Base-by-base conservation (phyloP, 2,797 vertebrate species). In the Pyrocephalus nanus region DNA sequence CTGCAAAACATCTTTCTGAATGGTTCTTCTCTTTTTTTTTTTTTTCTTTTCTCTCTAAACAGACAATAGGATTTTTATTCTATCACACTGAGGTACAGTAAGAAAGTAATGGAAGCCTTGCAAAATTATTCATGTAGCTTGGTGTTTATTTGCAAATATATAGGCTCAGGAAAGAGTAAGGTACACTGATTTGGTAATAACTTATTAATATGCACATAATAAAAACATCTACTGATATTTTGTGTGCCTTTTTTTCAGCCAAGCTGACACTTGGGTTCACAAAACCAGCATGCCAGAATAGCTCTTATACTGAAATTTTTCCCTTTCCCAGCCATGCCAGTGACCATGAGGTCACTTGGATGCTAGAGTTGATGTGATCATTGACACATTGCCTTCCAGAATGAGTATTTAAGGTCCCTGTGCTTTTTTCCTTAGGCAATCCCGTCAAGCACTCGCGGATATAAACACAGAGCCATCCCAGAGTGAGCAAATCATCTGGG, bases 401-500 rank as follows among this genome's bases (percentile, higher is more conserved):
- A 21, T 45, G 22, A 27, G 5, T 78, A 18, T 62, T 45, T 83
- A 47, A 85, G 34, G 18, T 81, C 2, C 51, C 20, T 74, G 6
- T 89, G 69, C 14, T 74, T 92, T 92, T 79, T 85, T 86, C 57
- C 72, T 79, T 94, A 99, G 99, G 96, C 98, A 99, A 23, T 98
- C 99, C 80, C 98, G 98, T 82, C 98, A 98, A 47, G 97, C 97
- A 8, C 90, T 95, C 4, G 57, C 97, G 93, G 99, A 99, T 80
- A 9, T 98, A 15, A 99, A 99, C 97, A 99, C 99, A 2, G 99
- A 99, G 96, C 99, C 99, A 1, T 99, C 99, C 38, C 99, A 99
- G 96, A 99, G 98, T 20, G 99, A 99, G 61, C 99, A 99, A 98
- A 99, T 99, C 29, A 98, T 99, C 48, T 99, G 99, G 99, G 99